Evolutionary conservation across 2,888 invertebrate species (phyloP).

Genomic region (Hypsopygia costalis): DNA sequence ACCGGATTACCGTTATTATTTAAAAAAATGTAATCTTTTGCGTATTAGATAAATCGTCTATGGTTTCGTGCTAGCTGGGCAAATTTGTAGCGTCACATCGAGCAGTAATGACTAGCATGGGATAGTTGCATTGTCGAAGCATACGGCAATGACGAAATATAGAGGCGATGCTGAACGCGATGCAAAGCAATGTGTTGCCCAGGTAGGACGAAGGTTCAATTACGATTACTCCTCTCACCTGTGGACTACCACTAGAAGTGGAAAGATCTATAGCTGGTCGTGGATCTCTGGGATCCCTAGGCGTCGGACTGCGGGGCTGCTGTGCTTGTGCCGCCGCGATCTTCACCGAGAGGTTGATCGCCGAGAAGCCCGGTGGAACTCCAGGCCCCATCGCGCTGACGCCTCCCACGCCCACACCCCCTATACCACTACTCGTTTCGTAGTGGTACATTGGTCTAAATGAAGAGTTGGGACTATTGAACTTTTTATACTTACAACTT

Average conservation of each 20-base stretch:
- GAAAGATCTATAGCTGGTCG: slow-evolving; percentile 93
- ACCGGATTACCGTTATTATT: background rate
- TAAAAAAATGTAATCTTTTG: background rate
- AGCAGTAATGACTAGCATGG: too few species aligned
- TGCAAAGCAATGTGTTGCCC: too few species aligned
- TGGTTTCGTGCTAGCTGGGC: too few species aligned
- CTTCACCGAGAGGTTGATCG: slow-evolving; percentile 92
- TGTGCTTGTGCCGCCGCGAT: slow-evolving; percentile 88
- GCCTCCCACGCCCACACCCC: slow-evolving; percentile 82
- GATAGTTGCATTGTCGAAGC: too few species aligned
- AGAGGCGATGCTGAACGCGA: background rate
- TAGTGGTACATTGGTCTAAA: slow-evolving; percentile 91
- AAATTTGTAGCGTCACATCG: too few species aligned
- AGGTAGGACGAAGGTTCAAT: slow-evolving; percentile 1
- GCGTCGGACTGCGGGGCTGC: slow-evolving; percentile 86
- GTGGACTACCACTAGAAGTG: slow-evolving; percentile 93
- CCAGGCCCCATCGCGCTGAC: slow-evolving; percentile 84
- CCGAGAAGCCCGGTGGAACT: slow-evolving; percentile 88
- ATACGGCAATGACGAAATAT: background rate
- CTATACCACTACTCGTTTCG: slow-evolving; percentile 79
- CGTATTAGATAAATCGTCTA: too few species aligned
- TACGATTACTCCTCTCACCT: slow-evolving; percentile 76
- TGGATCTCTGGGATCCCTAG: slow-evolving; percentile 88
- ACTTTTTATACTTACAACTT: slow-evolving; percentile 4
- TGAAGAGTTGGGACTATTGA: background rate